Evolutionary conservation across 2,113 vertebrate genomes (phyloP), one percentile per base, ranked within the genome.

Genomic region (Hypocryptadius cinnamomeus): DNA sequence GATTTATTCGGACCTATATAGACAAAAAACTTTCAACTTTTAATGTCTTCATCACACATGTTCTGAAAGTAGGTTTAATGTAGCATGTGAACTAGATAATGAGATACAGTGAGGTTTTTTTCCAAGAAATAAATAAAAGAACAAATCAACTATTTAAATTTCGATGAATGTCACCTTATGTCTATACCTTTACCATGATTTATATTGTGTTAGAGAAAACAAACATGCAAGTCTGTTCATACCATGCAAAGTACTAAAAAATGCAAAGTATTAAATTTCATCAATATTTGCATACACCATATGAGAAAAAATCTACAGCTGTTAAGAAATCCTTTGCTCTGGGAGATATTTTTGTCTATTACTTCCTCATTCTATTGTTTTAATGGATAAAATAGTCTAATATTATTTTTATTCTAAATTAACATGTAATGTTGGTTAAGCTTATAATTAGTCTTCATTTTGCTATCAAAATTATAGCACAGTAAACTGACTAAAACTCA

Each of bases 351-450:
- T 95, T 90, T 94, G 18, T 88, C 78, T 95, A 48, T 93, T 95
- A 45, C n/a, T 83, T 80, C 76, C 63, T 64, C 74, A 60, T 94
- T 94, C 25, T 48, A 73, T 92, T n/a, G 50, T 57, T 81, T 63
- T 65, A 88, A 91, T 94, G n/a, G 22, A 93, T 78, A 56, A 93
- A 93, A 50, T 93, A 94, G 92, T 89, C 39, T 94, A 95, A 94
- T 92, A 89, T 69, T 86, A 68, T 68, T 87, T 95, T 96, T 94
- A 65, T 37, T 92, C 89, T 60, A 79, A 35, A 87, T 71, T 95
- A 64, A 92, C 56, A 92, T 91, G 91, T 69, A 88, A 77, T 37
- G 56, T 60, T 81, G 73, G 27, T 90, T 88, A 56, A 66, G 2
- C 4, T 70, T 51, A 66, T 21, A 96, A 93, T 68, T 94, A 74